phyloP scores from a whole-genome alignment of 2,113 vertebrate genomes.

The Empidonax alnorum region DNA sequence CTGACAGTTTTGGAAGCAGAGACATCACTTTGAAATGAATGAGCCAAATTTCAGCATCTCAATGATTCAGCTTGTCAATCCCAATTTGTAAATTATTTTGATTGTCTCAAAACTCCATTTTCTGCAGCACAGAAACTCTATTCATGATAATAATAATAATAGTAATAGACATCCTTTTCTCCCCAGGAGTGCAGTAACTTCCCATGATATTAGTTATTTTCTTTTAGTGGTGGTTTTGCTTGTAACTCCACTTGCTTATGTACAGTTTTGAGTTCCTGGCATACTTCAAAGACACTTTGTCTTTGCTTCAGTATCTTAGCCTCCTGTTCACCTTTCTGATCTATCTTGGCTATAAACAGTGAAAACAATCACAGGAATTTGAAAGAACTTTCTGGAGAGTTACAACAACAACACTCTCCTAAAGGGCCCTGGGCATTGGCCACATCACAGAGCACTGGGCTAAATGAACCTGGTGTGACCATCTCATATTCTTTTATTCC shows the following conservation, averaged over 20 bases:
- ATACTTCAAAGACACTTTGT: neutral
- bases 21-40: neutral
- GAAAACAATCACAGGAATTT: neutral
- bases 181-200: neutral
- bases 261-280: neutral
- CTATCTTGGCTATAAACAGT: neutral
- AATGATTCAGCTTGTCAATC: neutral
- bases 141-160: neutral
- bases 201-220: neutral
- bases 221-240: neutral
- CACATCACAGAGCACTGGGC: neutral
- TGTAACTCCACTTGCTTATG: neutral
- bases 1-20: slow-evolving; percentile 18
- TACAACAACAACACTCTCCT: rapidly evolving
- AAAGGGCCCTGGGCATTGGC: neutral
- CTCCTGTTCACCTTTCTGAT: neutral
- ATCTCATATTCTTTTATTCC: neutral
- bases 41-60: slow-evolving; percentile 1
- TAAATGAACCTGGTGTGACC: neutral
- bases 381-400: neutral
- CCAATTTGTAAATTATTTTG: slow-evolving; percentile 42
- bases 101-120: neutral
- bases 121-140: neutral
- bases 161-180: neutral
- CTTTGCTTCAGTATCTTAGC: neutral